Evolutionary conservation across 2,888 invertebrate genomes (phyloP), one percentile per base, ranked within the genome.

Genomic region (Dusona sp.): DNA sequence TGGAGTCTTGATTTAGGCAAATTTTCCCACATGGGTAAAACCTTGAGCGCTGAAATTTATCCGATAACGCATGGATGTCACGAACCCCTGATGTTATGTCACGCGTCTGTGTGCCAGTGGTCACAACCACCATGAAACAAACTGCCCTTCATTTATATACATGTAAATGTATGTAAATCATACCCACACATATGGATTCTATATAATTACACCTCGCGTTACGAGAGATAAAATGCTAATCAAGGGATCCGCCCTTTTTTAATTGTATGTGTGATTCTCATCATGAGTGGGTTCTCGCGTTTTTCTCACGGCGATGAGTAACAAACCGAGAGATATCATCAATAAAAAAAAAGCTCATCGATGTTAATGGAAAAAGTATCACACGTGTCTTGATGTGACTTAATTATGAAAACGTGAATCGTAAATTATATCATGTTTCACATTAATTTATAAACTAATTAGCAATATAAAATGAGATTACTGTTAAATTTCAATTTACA

Each of bases 211-310:
- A 54, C 74, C 89, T 82, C 84, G 77, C 89, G 88, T 90, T 89
- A 86, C 75, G 45, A 72, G 86, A 91, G 92, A 93, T 93, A 92
- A 93, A 92, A 93, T 93, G 92, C 91, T 92, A 92, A 93, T 90
- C 67, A 54, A 81, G 89, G 90, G 89, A 67, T 85, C 78, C 75
- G 82, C 89, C 88, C 87, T 87, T 68, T 75, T 91, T 91, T 92
- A 91, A 92, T 90, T 90, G 88, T 91, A 91, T 89, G 91, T 91
- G 92, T 91, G 92, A 93, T 92, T 91, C 90, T 86, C 65, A 74
- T 88, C 82, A 79, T 77, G 88, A 88, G 88, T 85, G 89, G 88
- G 90, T 92, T 92, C 92, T 91, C 91, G 90, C 89, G 87, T 79
- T 84, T 83, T 64, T 80, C 57, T 38, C 9, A 33, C 86, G 87